These are phyloP conservation scores for Dorcus parallelipipedus DNA, from an alignment of 2,888 invertebrate species.

Conservation along the genomic window DNA sequence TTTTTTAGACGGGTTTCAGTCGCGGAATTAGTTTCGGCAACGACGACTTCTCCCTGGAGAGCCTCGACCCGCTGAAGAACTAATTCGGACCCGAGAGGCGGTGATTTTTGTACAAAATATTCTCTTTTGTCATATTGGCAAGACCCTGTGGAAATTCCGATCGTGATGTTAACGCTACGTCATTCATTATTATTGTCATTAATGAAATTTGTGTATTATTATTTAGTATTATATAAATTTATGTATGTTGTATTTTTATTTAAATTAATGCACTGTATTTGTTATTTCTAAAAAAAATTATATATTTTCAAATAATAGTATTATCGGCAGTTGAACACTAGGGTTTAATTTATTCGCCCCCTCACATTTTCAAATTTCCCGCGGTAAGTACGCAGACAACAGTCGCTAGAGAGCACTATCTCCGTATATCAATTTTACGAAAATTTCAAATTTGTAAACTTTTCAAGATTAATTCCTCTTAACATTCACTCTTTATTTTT, in stretches of 20 bases:
- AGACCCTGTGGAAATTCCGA: slow-evolving; percentile 12
- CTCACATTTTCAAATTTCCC: too few species aligned
- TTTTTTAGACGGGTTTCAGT: slow-evolving; percentile 81
- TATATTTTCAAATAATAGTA: too few species aligned
- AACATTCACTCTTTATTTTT: too few species aligned
- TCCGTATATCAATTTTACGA: too few species aligned
- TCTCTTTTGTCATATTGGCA: slow-evolving; percentile 18
- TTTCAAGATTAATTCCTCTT: too few species aligned
- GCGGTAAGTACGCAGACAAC: too few species aligned
- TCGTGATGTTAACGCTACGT: slow-evolving; percentile 16
- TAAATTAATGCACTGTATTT: slow-evolving; percentile 19
- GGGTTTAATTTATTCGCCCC: too few species aligned
- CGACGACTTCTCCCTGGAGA: slow-evolving; percentile 92
- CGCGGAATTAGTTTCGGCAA: slow-evolving; percentile 83
- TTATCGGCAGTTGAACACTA: too few species aligned
- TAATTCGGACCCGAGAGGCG: slow-evolving; percentile 35
- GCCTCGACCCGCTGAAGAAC: slow-evolving; percentile 86
- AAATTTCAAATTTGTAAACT: too few species aligned
- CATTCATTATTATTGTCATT: slow-evolving; percentile 11
- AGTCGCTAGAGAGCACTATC: too few species aligned
- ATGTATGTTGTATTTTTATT: slow-evolving; percentile 17
- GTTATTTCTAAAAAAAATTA: slow-evolving; percentile 6
- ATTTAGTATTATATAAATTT: slow-evolving; percentile 18
- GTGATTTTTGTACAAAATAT: slow-evolving; percentile 4
- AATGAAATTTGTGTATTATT: slow-evolving; percentile 7